Evolutionary conservation across 35 echinoderm and acorn worm species (phyloP), one percentile per base, ranked within the genome.

Genomic region (Anneissia japonica): DNA sequence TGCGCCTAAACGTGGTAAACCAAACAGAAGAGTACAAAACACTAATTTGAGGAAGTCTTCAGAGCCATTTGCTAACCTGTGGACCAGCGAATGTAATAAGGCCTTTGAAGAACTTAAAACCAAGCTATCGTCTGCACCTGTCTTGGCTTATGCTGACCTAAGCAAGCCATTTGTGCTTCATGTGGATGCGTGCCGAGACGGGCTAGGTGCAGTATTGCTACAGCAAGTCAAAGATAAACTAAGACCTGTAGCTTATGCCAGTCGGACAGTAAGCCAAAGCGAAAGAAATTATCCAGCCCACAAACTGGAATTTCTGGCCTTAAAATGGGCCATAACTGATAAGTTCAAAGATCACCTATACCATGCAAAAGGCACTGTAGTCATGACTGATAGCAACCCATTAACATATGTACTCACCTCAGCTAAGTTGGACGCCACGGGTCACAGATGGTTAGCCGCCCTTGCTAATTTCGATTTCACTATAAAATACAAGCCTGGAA

Each of bases 141-240:
- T 91, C 29, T 77, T 95, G 7, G 89, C 79, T 14, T 95, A 79
- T 91, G 80, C 93, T 34, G 93, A 95, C 40, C 28, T 88, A 14
- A 30, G 73, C 30, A 81, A 88, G 23, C 93, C 85, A 36, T 91
- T 91, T 77, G 73, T 84, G 28, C 37, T 91, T 2, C 79, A 90
- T 21, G 45, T 86, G 5, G 88, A 94, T 84, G 88, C 92, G 0
- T 74, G 34, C 28, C 39, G 79, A 32, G 84, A 90, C 39, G 92
- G 92, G 19, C 79, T 94, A 1, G 92, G 92, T 3, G 92, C 55
- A 23, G 88, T 94, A 0, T 45, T 94, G 32, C 45, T 79, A 23
- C 88, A 90, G 77, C 34, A 87, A 19, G 80, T 87, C 1, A 80
- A 87, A 39, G 83, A 80, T 29, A 79, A 88, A 41, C 38, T 78